Evolutionary conservation across 2,888 invertebrate genomes (phyloP), one percentile per base, ranked within the genome.

Genomic region (Adelphocoris suturalis): DNA sequence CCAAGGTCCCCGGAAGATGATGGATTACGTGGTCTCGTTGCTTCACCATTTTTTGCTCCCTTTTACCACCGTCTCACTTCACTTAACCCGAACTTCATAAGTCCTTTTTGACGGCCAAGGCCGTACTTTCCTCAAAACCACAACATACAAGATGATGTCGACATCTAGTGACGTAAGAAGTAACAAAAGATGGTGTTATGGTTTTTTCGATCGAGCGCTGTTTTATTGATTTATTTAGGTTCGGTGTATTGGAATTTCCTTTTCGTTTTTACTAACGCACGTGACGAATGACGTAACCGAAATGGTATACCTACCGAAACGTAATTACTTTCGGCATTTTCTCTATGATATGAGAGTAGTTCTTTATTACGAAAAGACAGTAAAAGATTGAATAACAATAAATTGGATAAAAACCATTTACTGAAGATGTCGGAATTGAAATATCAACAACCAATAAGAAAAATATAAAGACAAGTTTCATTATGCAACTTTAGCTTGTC

Each of bases 81-180:
- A 61, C 61, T 61, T 61, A 0, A n/a, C 61, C 61, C 2, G 61
- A 61, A 61, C 61, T n/a, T 61, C n/a, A 14, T n/a, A 9, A 61
- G 19, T 13, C 16, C 52, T 61, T 61, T 57, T 61, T 61, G 61
- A 61, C 61, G 61, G 61, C 61, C 61, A 61, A 61, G 61, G 61
- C 0, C 61, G n/a, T 19, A 61, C 19, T 61, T 19, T 61, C 61
- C 61, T 5, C 61, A n/a, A 19, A 14, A 52, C 5, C 52, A 61
- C 61, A 7, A n/a, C 19, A 61, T 2, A 52, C 52, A 2, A 14
- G 52, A 52, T 11, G 16, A 16, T 16, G 12, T 52, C 52, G 52
- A 52, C 52, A 37, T 37, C 37, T 37, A 11, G 16, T 52, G 14
- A 52, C 52, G 52, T 52, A 52, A 52, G 3, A 16, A 2, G 52